phyloP scores from a whole-genome alignment of 1,140 invertebrate species.

The Neelides sp. region DNA sequence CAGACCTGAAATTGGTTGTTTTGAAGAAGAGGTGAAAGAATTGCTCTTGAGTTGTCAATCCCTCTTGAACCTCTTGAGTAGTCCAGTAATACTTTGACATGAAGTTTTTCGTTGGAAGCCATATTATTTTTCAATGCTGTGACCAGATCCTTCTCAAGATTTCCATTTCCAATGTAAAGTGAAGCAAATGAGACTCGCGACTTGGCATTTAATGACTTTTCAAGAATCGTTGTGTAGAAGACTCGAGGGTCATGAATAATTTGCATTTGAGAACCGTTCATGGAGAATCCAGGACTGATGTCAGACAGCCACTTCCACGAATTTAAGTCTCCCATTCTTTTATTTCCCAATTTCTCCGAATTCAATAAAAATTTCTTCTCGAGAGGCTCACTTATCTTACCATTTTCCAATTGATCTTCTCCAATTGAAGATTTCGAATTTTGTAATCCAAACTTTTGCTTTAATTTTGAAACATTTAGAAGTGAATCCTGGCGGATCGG shows the following conservation, averaged over 20 bases:
- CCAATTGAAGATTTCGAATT: no score
- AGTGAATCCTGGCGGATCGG: no score
- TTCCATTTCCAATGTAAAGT: constrained; percentile 82
- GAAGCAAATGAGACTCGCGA: constrained; percentile 76
- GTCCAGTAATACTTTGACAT: constrained; percentile 76
- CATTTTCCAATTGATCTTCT: no score
- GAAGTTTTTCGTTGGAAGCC: constrained; percentile 40
- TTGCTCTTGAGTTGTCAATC: constrained; percentile 56
- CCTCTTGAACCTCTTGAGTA: constrained; percentile 79
- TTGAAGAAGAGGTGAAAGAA: constrained; percentile 62
- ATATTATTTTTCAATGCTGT: constrained; percentile 47
- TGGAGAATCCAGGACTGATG: constrained; percentile 55
- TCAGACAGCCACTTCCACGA: constrained; percentile 47
- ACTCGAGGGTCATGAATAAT: constrained; percentile 58
- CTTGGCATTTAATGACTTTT: constrained; percentile 54
- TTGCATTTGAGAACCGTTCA: constrained; percentile 51
- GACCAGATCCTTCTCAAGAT: constrained; percentile 66
- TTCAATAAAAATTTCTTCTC: no score
- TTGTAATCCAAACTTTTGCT: no score
- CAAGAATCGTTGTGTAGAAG: constrained; percentile 61
- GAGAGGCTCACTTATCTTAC: no score
- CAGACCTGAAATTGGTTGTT: constrained; percentile 36
- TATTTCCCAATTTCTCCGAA: no score
- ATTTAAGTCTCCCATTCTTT: no score
- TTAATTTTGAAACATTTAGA: no score